A percentile compares a stretch with the other conserved stretches of the same genome.
phyloP scores from a whole-genome alignment of 2,888 invertebrate species.

The Muschampia plurimacula region DNA sequence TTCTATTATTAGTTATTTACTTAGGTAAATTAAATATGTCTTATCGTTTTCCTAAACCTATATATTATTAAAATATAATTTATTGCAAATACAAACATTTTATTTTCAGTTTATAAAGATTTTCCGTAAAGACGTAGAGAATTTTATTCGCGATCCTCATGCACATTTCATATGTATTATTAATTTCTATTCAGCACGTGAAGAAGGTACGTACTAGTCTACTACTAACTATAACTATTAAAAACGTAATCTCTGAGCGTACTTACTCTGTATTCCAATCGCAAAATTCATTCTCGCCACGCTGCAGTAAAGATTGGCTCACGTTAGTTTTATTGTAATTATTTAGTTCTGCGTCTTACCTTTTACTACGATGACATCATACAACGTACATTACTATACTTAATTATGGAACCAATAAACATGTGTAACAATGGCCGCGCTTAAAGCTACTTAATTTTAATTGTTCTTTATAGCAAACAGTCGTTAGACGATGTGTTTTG shows the following conservation, averaged over 20 bases:
- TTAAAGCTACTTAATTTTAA: neutral
- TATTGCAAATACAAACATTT: too few relatives aligned
- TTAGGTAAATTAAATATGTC: too few relatives aligned
- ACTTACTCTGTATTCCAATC: constrained; percentile 10
- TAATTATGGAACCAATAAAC: neutral
- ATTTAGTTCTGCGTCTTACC: constrained; percentile 25
- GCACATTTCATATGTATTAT: too few relatives aligned
- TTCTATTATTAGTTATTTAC: too few relatives aligned
- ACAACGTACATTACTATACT: neutral
- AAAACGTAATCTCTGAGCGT: neutral
- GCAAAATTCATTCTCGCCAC: constrained; percentile 16
- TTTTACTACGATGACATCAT: constrained; percentile 12
- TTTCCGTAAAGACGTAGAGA: too few relatives aligned
- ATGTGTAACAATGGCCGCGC: neutral
- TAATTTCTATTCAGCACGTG: too few relatives aligned
- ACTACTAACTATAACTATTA: neutral
- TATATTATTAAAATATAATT: too few relatives aligned
- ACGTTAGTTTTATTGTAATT: constrained; percentile 23
- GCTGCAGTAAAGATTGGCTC: constrained; percentile 17
- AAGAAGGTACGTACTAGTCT: too few relatives aligned
- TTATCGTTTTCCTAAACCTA: too few relatives aligned
- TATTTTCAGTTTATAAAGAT: too few relatives aligned
- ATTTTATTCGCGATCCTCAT: too few relatives aligned
- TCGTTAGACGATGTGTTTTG: too few relatives aligned
- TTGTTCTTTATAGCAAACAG: neutral